Conservation (phyloP, 2,113 vertebrate genomes). For the Nesoenas mayeri region DNA sequence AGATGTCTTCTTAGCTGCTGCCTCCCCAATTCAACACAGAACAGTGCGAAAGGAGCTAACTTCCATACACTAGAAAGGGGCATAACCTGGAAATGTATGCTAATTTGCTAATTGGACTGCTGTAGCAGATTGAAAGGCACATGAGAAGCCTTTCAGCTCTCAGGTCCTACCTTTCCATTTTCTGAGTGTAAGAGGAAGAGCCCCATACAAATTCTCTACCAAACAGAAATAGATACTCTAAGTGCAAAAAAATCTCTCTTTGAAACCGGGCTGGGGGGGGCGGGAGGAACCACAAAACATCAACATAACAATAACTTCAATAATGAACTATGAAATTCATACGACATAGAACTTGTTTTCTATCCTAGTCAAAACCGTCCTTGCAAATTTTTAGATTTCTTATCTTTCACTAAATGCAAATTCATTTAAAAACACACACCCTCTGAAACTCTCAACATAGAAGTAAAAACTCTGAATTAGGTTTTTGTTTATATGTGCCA, state of each 20-base stretch:
- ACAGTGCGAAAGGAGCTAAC: background rate
- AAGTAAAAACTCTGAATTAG: background rate
- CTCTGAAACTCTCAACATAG: background rate
- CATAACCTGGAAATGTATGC: background rate
- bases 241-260: background rate
- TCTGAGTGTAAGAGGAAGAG: background rate
- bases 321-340: background rate
- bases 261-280: background rate
- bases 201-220: background rate
- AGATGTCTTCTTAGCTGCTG: background rate
- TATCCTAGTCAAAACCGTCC: background rate
- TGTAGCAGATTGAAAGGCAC: background rate
- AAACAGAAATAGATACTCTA: background rate
- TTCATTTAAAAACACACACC: background rate
- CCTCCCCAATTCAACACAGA: background rate
- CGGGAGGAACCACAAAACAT: no score
- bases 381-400: background rate
- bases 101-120: background rate
- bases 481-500: background rate
- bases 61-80: background rate
- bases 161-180: background rate
- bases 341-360: conserved; percentile 11
- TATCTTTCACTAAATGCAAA: background rate
- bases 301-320: background rate
- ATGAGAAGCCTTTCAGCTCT: background rate